Evolutionary conservation across 2,888 invertebrate genomes (phyloP), one percentile per base, ranked within the genome.

Genomic region (Epinotia bilunana): DNA sequence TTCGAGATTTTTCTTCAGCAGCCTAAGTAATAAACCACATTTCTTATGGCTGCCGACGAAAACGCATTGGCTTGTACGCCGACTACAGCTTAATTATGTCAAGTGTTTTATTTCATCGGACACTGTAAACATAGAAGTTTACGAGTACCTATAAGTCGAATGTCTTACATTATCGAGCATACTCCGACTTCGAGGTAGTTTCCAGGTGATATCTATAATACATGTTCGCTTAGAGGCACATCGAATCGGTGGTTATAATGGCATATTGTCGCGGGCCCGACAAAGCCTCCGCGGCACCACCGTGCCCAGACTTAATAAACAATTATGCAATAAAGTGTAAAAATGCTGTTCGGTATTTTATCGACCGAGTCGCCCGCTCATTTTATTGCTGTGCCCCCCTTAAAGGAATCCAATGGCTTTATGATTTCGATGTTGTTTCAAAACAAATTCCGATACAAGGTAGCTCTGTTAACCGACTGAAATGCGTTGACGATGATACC

Each of bases 281-380:
- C 91, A 91, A 92, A 92, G 91, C 81, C 69, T 76, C 72, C 77
- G 80, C 79, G 79, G 67, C 76, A 77, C 73, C 79, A 76, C 78
- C 79, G 78, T 71, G 75, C 74, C 78, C 79, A 82, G 82, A 86
- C 87, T 74, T 88, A 88, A 90, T 90, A 91, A 93, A 92, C 91
- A 92, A 92, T 92, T 91, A 92, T 86, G 84, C 83, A 85, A 88
- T 90, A 90, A 90, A 90, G 89, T 90, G 83, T 86, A 84, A 87
- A 88, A 87, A 88, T 86, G 86, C 85, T 87, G 88, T 85, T 85
- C 79, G 80, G 73, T 62, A 79, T 82, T 91, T 91, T 91, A 91
- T 91, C 88, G 90, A 86, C 81, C 88, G 89, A 80, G 87, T 83
- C 88, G 86, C 80, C 76, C 77, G 75, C 78, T 39, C 69, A 49